Percentiles rank a stretch among this genome's conserved stretches.
These are phyloP conservation scores for Spicauda simplicius DNA, from an alignment of 2,888 invertebrate species.

Conservation along the genomic window DNA sequence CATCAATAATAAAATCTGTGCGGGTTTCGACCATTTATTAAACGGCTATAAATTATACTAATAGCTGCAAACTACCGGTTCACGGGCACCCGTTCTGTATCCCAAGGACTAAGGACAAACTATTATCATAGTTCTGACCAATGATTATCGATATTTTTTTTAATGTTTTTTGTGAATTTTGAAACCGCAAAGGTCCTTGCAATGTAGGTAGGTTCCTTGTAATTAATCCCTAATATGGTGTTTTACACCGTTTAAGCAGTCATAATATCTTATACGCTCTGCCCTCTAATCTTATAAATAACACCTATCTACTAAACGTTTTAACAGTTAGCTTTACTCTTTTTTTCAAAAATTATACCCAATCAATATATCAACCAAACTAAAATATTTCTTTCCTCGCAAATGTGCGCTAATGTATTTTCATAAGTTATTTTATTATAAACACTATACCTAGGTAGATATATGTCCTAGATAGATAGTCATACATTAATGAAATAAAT, in stretches of 20 bases:
- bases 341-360: too few relatives aligned
- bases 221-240: not conserved
- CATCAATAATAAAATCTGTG: slow-evolving; percentile 79
- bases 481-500: too few relatives aligned
- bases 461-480: too few relatives aligned
- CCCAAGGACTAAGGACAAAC: slow-evolving; percentile 1
- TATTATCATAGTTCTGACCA: slow-evolving; percentile 21
- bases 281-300: too few relatives aligned
- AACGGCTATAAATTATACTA: slow-evolving; percentile 83
- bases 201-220: not conserved
- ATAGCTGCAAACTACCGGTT: slow-evolving; percentile 75
- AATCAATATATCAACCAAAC: too few relatives aligned
- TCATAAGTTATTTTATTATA: too few relatives aligned
- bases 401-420: too few relatives aligned
- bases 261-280: not conserved
- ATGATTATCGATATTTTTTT: not conserved
- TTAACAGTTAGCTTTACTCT: too few relatives aligned
- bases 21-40: slow-evolving; percentile 71
- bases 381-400: too few relatives aligned
- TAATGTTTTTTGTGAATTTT: not conserved
- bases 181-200: not conserved
- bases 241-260: not conserved
- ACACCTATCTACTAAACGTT: too few relatives aligned
- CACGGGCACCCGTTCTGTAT: slow-evolving; percentile 41
- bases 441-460: too few relatives aligned